Conservation (phyloP, 2,797 vertebrate genomes). For the Thunnus albacares region DNA sequence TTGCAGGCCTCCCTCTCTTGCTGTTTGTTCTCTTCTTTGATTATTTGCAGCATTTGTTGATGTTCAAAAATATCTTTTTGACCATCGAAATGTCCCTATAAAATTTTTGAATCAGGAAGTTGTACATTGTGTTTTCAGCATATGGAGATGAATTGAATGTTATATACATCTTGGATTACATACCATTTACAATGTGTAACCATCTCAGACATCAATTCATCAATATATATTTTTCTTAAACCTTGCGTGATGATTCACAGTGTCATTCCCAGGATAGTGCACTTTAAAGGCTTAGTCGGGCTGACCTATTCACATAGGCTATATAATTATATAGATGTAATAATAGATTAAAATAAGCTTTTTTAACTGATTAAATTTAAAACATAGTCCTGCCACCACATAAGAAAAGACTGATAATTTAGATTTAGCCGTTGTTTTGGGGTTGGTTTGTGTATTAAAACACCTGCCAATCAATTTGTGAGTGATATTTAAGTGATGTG, state of each 20-base stretch:
- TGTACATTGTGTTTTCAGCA: conserved; percentile 9
- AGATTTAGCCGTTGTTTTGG: too few relatives aligned
- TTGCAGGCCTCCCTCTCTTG: conserved; percentile 13
- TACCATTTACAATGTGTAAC: conserved; percentile 5
- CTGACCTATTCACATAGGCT: neutral
- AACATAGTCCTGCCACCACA: neutral
- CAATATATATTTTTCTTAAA: neutral
- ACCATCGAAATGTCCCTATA: neutral
- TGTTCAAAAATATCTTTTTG: neutral
- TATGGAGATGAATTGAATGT: conserved; percentile 9
- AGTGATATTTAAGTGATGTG: neutral
- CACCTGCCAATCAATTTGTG: neutral
- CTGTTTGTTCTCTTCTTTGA: conserved; percentile 35
- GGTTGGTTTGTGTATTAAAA: conserved; percentile 9
- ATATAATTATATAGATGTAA: conserved; percentile 6
- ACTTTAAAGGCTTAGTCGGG: neutral
- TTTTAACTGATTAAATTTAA: conserved; percentile 2
- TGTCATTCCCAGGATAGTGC: neutral
- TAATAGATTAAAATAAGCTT: conserved; percentile 5
- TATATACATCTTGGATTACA: conserved; percentile 25
- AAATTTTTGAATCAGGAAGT: neutral
- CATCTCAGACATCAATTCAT: conserved; percentile 1
- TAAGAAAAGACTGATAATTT: neutral
- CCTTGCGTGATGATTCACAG: neutral
- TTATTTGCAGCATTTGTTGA: conserved; percentile 9